Conservation (phyloP, 2,888 invertebrate species). For the Matsumyia berberina region DNA sequence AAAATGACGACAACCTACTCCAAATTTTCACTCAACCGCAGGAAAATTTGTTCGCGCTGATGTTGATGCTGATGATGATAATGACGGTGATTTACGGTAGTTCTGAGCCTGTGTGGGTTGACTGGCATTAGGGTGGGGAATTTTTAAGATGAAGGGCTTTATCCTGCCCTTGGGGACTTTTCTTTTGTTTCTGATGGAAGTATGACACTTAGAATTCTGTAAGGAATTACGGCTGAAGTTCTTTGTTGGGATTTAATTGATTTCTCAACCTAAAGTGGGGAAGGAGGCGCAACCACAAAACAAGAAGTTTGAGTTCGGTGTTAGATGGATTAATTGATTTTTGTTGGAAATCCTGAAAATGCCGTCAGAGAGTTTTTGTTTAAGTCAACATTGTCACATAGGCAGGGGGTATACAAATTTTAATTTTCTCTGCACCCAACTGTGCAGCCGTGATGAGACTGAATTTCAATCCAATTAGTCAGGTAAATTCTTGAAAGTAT, state of each 20-base stretch:
- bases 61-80: slow-evolving; percentile 25
- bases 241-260: slow-evolving; percentile 32
- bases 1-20: not conserved
- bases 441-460: no score
- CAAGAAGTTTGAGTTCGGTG: not conserved
- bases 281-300: no score
- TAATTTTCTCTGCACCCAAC: no score
- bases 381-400: no score
- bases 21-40: slow-evolving; percentile 26
- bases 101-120: slow-evolving; percentile 12
- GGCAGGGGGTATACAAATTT: no score
- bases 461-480: slow-evolving; percentile 4
- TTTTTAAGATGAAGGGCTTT: not conserved
- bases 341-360: not conserved
- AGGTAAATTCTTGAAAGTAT: not conserved
- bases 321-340: not conserved
- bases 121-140: not conserved
- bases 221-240: slow-evolving; percentile 1
- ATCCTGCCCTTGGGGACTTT: slow-evolving; percentile 11
- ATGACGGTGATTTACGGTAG: slow-evolving; percentile 31
- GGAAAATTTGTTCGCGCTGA: slow-evolving; percentile 2
- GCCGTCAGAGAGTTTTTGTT: no score
- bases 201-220: not conserved
- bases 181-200: slow-evolving; percentile 23
- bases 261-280: not conserved